These are phyloP conservation scores for Forbesichthys papilliferus DNA, from an alignment of 2,113 vertebrate species.

Conservation along the genomic window DNA sequence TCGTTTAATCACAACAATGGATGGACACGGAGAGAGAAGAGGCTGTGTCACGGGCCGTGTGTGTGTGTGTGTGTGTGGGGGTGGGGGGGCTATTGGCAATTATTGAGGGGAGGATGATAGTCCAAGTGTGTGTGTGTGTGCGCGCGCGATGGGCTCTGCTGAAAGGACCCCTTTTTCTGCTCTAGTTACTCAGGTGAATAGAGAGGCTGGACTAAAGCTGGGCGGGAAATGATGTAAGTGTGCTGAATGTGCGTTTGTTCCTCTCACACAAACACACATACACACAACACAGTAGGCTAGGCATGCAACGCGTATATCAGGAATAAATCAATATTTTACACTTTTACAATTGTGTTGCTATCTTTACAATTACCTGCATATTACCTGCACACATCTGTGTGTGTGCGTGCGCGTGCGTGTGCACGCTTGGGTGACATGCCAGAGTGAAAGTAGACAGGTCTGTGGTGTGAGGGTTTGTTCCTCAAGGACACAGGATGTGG, in stretches of 20 bases:
- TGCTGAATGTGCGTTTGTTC: slow-evolving; percentile 36
- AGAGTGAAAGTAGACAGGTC: slow-evolving; percentile 45
- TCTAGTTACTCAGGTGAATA: slow-evolving; percentile 83
- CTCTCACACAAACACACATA: slow-evolving; percentile 14
- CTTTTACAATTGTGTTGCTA: too few species aligned
- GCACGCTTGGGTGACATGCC: slow-evolving; percentile 4
- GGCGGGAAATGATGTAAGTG: slow-evolving; percentile 58
- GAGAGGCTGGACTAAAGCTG: slow-evolving; percentile 66
- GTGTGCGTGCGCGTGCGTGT: slow-evolving; percentile 11
- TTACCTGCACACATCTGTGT: background rate
- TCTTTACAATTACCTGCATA: background rate
- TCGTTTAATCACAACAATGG: slow-evolving; percentile 69
- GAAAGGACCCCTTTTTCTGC: slow-evolving; percentile 77
- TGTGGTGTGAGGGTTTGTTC: background rate
- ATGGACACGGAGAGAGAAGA: slow-evolving; percentile 16
- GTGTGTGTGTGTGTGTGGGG: slow-evolving; percentile 31
- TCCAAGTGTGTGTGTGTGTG: slow-evolving; percentile 26
- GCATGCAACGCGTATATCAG: background rate
- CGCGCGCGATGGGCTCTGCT: slow-evolving; percentile 60
- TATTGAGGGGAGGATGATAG: background rate
- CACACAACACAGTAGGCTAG: background rate
- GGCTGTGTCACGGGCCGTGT: slow-evolving; percentile 5
- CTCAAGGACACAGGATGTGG: background rate
- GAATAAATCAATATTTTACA: too few species aligned
- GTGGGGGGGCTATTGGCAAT: background rate